These are phyloP conservation scores for Morus bassanus DNA, from an alignment of 2,797 vertebrate species.

Conservation along the genomic window DNA sequence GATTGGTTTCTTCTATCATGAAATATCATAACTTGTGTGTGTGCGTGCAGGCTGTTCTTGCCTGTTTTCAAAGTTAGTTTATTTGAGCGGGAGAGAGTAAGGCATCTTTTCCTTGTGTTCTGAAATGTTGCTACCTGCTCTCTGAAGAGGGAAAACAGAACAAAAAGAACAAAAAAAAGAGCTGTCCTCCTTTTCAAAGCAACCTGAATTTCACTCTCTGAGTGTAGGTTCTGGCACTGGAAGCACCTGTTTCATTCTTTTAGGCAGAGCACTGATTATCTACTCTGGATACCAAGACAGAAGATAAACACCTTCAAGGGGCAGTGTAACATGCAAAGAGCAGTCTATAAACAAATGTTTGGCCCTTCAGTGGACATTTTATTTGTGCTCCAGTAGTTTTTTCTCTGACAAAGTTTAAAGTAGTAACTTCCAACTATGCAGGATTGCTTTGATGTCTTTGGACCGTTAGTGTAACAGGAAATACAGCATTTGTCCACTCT, in stretches of 20 bases:
- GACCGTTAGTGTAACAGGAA: neutral
- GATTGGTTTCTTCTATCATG: neutral
- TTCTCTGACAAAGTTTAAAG: neutral
- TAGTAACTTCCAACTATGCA: neutral
- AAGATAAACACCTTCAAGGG: neutral
- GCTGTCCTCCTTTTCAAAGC: neutral
- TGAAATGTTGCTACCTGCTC: neutral
- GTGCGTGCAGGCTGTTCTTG: neutral
- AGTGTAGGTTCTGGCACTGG: neutral
- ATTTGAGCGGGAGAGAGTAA: neutral
- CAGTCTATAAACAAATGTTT: neutral
- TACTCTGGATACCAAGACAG: neutral
- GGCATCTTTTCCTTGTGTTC: neutral
- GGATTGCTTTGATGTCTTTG: neutral
- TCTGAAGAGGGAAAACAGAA: neutral
- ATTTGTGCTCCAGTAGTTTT: neutral
- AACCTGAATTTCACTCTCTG: neutral
- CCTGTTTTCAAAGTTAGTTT: neutral
- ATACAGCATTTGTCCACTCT: neutral
- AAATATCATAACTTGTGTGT: neutral
- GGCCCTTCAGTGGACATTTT: neutral
- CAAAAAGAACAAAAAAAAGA: neutral
- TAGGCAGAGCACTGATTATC: neutral
- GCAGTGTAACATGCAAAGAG: neutral
- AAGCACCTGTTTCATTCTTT: neutral